phyloP scores from a whole-genome alignment of 2,113 vertebrate species.

The Microcebus ravelobensis region DNA sequence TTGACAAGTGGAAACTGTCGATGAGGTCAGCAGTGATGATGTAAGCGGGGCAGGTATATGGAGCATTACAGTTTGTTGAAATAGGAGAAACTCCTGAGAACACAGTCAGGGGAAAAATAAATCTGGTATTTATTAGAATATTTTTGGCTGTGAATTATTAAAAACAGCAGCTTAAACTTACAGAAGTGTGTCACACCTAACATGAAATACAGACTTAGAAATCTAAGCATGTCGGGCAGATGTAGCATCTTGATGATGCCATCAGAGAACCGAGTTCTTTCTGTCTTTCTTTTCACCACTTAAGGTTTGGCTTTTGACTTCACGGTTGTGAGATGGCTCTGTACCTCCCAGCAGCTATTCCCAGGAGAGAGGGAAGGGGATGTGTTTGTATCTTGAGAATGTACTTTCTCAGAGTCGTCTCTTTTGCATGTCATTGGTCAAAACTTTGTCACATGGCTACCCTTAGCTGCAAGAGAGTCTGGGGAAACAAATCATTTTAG shows the following conservation, averaged over 20 bases:
- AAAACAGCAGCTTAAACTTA: background rate
- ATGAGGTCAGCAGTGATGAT: background rate
- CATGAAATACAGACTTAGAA: background rate
- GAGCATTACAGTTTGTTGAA: background rate
- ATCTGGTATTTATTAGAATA: background rate
- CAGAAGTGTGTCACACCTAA: background rate
- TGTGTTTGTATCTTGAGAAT: background rate
- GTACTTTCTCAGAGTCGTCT: background rate
- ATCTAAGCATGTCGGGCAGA: background rate
- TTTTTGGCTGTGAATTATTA: background rate
- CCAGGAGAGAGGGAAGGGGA: background rate
- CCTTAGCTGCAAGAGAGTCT: background rate
- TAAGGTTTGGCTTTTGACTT: background rate
- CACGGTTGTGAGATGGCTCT: background rate
- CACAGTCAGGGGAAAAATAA: background rate
- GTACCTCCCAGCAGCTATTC: background rate
- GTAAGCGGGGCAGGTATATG: background rate
- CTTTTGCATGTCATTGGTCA: background rate
- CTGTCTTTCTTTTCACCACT: background rate
- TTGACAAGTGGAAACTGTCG: background rate
- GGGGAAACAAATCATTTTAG: background rate
- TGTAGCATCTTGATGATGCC: background rate
- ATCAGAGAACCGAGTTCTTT: background rate
- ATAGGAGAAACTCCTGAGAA: slow-evolving; percentile 26
- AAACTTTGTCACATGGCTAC: background rate